phyloP scores from a whole-genome alignment of 2,888 invertebrate species.

The Nipponacmea schrenckii region DNA sequence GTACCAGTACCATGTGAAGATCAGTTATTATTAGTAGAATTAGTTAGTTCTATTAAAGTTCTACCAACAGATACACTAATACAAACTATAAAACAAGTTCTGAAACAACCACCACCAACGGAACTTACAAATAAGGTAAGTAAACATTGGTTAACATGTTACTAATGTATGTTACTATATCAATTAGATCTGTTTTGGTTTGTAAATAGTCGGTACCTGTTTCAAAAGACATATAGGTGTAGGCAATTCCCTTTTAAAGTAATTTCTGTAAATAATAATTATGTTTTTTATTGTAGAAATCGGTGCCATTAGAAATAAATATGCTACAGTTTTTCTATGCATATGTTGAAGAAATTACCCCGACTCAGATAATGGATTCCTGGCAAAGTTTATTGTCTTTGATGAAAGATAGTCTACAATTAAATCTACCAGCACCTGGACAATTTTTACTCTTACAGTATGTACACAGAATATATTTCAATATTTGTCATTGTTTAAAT shows the following conservation, averaged over 20 bases:
- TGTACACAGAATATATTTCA: too few relatives aligned
- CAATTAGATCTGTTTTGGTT: too few relatives aligned
- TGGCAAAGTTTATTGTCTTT: slow-evolving; percentile 82
- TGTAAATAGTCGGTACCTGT: too few relatives aligned
- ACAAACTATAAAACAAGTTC: slow-evolving; percentile 83
- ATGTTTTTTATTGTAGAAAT: slow-evolving; percentile 59
- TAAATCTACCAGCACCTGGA: slow-evolving; percentile 77
- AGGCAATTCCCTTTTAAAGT: too few relatives aligned
- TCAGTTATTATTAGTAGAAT: slow-evolving; percentile 81
- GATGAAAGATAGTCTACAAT: slow-evolving; percentile 78
- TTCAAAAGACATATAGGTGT: background rate
- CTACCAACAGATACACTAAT: slow-evolving; percentile 87
- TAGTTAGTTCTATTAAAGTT: slow-evolving; percentile 83
- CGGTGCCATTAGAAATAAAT: slow-evolving; percentile 78
- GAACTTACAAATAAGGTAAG: slow-evolving; percentile 59
- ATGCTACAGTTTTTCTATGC: slow-evolving; percentile 84
- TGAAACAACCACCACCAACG: slow-evolving; percentile 76
- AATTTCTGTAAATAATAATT: too few relatives aligned
- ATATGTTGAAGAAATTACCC: slow-evolving; percentile 73
- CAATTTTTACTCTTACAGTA: slow-evolving; percentile 81
- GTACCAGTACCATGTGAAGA: slow-evolving; percentile 72
- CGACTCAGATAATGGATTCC: slow-evolving; percentile 79
- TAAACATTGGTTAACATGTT: background rate
- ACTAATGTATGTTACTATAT: too few relatives aligned
- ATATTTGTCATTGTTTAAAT: background rate